Evolutionary conservation across 1,140 invertebrate genomes (phyloP), one percentile per base, ranked within the genome.

Genomic region (Papilio polytes): DNA sequence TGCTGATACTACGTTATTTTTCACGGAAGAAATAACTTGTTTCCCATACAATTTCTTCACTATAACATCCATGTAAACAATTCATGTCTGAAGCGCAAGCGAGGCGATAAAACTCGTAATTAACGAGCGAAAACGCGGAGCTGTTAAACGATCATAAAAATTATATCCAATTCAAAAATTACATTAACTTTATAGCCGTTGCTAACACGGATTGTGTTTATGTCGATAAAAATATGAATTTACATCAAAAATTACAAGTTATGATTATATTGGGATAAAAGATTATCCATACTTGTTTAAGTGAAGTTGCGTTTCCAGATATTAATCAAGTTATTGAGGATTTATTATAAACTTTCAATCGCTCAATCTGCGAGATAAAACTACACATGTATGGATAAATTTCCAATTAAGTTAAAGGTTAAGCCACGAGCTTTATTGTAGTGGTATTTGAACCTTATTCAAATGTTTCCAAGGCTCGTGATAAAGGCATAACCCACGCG

Each of bases 401-500:
- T 12, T 72, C 44, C 3, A 74, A 59, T 36, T 74, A 79, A 63
- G 63, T 73, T 20, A 18, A 66, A 13, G 12, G 10, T 66, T 22
- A 66, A 66, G 59, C 9, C 9, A 66, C 9, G 22, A 26, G 22
- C 59, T 15, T 63, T 15, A 63, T 26, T 63, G 9, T 63, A 63
- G 10, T 26, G 0, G 2, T 63, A 63, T 3, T 20, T 20, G 46
- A 77, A 70, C 44, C 63, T 70, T 70, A 70, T 70, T 70, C 22
- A 1, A 31, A 12, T 70, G 6, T 31, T 36, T 6, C 26, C 73
- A 74, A 72, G 77, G 15, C 66, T 74, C 18, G 81, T 79, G 22
- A 83, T 80, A 63, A 74, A 80, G 74, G 63, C 46, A 72, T 81
- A 81, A 80, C 73, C 82, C 73, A 73, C 74, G 85, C 84, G 83